phyloP scores from a whole-genome alignment of 2,797 vertebrate genomes.

The Trachops cirrhosus region DNA sequence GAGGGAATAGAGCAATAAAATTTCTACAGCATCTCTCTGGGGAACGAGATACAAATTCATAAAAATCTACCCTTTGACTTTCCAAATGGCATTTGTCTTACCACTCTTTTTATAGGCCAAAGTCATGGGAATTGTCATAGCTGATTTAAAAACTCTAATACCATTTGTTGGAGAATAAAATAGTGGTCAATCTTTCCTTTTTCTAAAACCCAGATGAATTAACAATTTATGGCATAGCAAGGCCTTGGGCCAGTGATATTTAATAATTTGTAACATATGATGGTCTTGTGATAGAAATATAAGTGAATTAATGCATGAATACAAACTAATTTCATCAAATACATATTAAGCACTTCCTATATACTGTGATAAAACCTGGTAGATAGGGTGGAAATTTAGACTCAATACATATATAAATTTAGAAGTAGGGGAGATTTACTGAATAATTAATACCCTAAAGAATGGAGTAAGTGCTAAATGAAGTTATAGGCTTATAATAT shows the following conservation, averaged over 20 bases:
- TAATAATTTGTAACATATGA: neutral
- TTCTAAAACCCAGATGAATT: neutral
- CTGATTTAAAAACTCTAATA: neutral
- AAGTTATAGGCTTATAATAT: neutral
- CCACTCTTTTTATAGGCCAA: neutral
- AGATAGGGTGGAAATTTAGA: neutral
- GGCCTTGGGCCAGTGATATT: neutral
- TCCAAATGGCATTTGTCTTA: neutral
- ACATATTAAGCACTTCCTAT: neutral
- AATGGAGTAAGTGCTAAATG: neutral
- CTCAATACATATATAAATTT: neutral
- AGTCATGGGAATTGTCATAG: neutral
- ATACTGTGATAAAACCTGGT: neutral
- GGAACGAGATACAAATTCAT: slow-evolving; percentile 3
- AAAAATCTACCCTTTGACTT: slow-evolving; percentile 28
- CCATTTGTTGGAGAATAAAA: neutral
- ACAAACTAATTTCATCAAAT: neutral
- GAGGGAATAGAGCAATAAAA: slow-evolving; percentile 31
- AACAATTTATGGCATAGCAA: neutral
- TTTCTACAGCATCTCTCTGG: neutral
- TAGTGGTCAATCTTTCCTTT: neutral
- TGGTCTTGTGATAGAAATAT: neutral
- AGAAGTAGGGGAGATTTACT: neutral
- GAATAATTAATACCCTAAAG: neutral
- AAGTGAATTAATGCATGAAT: neutral